These are phyloP conservation scores for Rhingia campestris DNA, from an alignment of 2,888 invertebrate genomes.

Conservation along the genomic window DNA sequence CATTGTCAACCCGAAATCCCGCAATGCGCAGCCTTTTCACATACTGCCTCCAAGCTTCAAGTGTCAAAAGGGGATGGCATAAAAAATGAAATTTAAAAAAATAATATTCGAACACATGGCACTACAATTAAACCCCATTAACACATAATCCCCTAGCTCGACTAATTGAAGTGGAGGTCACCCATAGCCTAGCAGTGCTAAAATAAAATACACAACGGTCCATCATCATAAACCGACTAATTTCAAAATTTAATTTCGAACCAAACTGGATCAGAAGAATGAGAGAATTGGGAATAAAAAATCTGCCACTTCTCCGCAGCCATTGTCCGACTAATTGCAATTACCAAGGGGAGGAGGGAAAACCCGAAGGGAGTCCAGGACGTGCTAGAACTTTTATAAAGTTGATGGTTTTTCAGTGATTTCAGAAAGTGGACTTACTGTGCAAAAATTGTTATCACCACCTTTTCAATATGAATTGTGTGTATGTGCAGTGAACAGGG, in stretches of 20 bases:
- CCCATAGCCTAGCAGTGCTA: constrained; percentile 1
- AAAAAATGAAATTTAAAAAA: neutral
- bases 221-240: constrained; percentile 44
- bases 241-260: constrained; percentile 49
- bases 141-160: constrained; percentile 21
- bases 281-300: neutral
- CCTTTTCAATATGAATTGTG: constrained; percentile 1
- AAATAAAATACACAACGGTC: constrained; percentile 18
- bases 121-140: constrained; percentile 33
- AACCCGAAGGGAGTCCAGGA: neutral
- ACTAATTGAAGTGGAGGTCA: constrained; percentile 36
- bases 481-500: neutral
- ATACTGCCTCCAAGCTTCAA: neutral
- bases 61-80: neutral
- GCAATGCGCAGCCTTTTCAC: too few species aligned
- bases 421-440: constrained; percentile 28
- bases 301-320: neutral
- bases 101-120: constrained; percentile 14
- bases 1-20: too few species aligned
- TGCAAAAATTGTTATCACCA: constrained; percentile 49
- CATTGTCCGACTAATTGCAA: constrained; percentile 49
- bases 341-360: neutral
- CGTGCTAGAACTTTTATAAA: constrained; percentile 23
- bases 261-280: constrained; percentile 24
- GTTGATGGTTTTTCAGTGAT: constrained; percentile 36